Evolutionary conservation across 2,888 invertebrate species (phyloP).

Genomic region (Julus scandinavius): DNA sequence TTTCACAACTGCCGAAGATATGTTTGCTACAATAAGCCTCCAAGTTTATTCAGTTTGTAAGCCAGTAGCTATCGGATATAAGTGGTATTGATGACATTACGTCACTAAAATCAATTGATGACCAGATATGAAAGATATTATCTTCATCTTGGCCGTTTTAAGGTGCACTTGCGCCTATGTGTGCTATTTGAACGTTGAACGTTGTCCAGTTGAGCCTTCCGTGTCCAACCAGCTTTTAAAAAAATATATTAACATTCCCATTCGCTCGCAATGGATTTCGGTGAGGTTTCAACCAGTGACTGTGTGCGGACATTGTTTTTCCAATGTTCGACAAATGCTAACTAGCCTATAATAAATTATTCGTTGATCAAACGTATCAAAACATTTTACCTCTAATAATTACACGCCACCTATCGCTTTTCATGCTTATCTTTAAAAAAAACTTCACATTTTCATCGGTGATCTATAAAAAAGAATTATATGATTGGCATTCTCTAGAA

Average conservation of each 20-base stretch:
- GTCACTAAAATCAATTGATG: too few species aligned
- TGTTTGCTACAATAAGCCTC: not conserved
- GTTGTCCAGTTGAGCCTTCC: not conserved
- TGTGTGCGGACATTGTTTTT: not conserved
- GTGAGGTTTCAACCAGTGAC: conserved; percentile 30
- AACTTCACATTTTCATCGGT: not conserved
- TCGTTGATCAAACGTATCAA: conserved; percentile 38
- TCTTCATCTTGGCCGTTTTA: not conserved
- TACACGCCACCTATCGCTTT: conserved; percentile 20
- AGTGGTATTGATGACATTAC: not conserved
- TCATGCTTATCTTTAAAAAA: not conserved
- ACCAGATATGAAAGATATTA: not conserved
- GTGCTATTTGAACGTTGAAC: not conserved
- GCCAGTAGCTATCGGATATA: too few species aligned
- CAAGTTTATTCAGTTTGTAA: too few species aligned
- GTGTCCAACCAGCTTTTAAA: not conserved
- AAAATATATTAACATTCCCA: conserved; percentile 33
- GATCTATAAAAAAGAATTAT: not conserved
- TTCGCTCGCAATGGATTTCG: conserved; percentile 22
- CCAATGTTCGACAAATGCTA: not conserved
- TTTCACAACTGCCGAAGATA: not conserved
- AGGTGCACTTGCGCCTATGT: not conserved
- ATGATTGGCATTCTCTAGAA: conserved; percentile 39
- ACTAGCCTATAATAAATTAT: conserved; percentile 24
- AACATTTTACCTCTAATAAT: conserved; percentile 15